Evolutionary conservation across 1,140 invertebrate genomes (phyloP).

Genomic region (Achatina immaculata): DNA sequence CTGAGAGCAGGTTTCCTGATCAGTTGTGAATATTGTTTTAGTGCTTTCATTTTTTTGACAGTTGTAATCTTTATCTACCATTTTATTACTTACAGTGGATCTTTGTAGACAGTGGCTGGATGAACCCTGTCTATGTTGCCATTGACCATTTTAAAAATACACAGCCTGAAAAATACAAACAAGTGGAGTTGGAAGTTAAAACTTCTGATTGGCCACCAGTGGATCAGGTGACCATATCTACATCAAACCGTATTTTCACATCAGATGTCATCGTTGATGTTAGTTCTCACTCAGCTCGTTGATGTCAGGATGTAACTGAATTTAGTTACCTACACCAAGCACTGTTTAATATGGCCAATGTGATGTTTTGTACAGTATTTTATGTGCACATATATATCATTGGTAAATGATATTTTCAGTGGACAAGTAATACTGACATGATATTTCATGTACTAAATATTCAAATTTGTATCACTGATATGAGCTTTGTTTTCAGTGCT

Average conservation of each 20-base stretch:
- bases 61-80: neutral
- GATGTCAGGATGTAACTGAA: no score
- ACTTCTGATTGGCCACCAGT: conserved; percentile 58
- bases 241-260: neutral
- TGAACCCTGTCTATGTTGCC: conserved; percentile 47
- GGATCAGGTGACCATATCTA: conserved; percentile 47
- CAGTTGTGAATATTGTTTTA: neutral
- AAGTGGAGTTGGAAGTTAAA: conserved; percentile 50
- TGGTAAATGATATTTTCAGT: no score
- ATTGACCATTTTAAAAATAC: conserved; percentile 37
- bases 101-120: conserved; percentile 48
- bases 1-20: neutral
- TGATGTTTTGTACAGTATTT: no score
- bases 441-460: no score
- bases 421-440: no score
- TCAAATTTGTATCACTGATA: no score
- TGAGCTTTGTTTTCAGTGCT: no score
- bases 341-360: no score
- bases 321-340: no score
- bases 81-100: conserved; percentile 46
- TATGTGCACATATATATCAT: no score
- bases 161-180: conserved; percentile 46
- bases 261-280: neutral
- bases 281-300: no score
- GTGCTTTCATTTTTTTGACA: neutral